Evolutionary conservation across 2,797 vertebrate genomes (phyloP).

Genomic region (Pelobates cultripes): DNA sequence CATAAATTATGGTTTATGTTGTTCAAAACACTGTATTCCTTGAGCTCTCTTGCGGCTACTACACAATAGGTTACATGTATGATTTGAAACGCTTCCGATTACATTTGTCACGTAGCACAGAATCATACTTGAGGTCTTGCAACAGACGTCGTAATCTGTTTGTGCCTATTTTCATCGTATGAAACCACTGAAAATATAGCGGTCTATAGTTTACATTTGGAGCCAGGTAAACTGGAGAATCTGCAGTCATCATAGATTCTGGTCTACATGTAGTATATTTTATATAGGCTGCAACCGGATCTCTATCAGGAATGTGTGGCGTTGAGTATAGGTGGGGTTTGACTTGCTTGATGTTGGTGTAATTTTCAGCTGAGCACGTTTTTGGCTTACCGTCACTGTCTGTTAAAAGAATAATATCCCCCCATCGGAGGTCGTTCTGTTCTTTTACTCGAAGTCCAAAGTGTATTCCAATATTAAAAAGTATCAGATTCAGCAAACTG

Average conservation of each 20-base stretch:
- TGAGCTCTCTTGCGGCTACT: no score
- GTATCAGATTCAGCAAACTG: constrained; percentile 32
- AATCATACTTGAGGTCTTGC: no score
- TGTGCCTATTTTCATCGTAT: constrained; percentile 35
- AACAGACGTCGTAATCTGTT: constrained; percentile 15
- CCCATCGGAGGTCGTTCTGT: constrained; percentile 41
- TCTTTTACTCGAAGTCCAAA: constrained; percentile 36
- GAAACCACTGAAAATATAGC: constrained; percentile 6
- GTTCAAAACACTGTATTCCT: no score
- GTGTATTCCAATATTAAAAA: constrained; percentile 42
- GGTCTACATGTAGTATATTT: constrained; percentile 38
- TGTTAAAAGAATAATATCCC: constrained; percentile 20
- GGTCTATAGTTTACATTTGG: constrained; percentile 38
- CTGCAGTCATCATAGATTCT: constrained; percentile 27
- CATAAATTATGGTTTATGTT: no score
- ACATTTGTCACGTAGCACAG: no score
- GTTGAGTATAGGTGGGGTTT: constrained; percentile 28
- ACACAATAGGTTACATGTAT: no score
- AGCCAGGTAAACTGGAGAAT: constrained; percentile 39
- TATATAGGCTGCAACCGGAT: constrained; percentile 27
- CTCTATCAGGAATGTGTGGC: constrained; percentile 17
- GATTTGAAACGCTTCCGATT: no score
- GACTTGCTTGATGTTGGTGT: constrained; percentile 6
- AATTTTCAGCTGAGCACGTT: constrained; percentile 1
- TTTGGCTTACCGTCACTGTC: constrained; percentile 20